Conservation (phyloP, 2,113 vertebrate species). For the Anarrhichthys ocellatus region DNA sequence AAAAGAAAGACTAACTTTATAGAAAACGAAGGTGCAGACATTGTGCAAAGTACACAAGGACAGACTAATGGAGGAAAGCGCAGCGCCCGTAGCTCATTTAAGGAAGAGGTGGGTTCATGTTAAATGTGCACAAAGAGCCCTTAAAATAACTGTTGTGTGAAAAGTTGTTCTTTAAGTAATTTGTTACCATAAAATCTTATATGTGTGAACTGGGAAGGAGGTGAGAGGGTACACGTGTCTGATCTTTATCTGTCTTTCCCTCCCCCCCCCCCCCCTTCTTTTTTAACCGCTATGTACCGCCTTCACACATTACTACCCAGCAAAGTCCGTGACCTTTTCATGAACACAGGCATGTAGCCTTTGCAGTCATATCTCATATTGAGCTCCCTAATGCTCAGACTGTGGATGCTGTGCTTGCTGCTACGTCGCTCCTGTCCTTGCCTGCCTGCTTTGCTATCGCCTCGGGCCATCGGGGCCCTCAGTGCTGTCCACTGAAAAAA, state of each 20-base stretch:
- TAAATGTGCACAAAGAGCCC: slow-evolving; percentile 14
- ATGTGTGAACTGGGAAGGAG: slow-evolving; percentile 19
- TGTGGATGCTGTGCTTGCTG: slow-evolving; percentile 70
- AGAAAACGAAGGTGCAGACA: neutral
- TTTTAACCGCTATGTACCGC: slow-evolving; percentile 69
- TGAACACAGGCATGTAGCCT: slow-evolving; percentile 77
- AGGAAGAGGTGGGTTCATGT: neutral
- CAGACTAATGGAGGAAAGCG: neutral
- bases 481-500: slow-evolving; percentile 80
- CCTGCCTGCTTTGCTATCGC: slow-evolving; percentile 70
- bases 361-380: slow-evolving; percentile 84
- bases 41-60: neutral
- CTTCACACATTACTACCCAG: slow-evolving; percentile 84
- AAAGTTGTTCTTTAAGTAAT: neutral
- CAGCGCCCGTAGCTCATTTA: neutral
- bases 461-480: slow-evolving; percentile 71
- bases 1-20: neutral
- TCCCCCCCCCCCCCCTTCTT: slow-evolving; percentile 13
- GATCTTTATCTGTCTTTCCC: slow-evolving; percentile 34
- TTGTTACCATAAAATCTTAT: slow-evolving; percentile 12
- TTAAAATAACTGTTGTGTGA: neutral
- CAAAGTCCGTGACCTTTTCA: slow-evolving; percentile 84
- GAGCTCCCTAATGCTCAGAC: slow-evolving; percentile 79
- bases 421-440: slow-evolving; percentile 72
- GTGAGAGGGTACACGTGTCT: slow-evolving; percentile 33